phyloP scores from a whole-genome alignment of 2,113 vertebrate genomes.

The Neolamprologus modestus region DNA sequence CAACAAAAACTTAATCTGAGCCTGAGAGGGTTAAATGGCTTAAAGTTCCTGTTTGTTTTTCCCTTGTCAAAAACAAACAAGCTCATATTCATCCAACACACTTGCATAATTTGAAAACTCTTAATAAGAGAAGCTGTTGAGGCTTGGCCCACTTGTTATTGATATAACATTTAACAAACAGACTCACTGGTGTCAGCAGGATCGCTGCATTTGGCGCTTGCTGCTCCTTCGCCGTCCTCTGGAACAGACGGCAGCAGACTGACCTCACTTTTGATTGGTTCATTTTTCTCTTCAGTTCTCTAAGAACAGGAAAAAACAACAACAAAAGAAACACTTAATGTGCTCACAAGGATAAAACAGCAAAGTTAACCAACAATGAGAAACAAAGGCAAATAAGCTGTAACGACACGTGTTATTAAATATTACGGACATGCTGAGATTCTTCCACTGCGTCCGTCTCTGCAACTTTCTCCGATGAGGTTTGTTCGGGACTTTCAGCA shows the following conservation, averaged over 20 bases:
- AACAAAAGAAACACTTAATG: background rate
- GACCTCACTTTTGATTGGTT: background rate
- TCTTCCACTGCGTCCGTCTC: constrained; percentile 16
- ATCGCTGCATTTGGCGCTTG: background rate
- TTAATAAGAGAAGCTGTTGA: background rate
- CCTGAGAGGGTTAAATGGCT: background rate
- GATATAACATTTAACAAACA: background rate
- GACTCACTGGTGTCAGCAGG: background rate
- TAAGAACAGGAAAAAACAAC: background rate
- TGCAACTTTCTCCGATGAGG: background rate
- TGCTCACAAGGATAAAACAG: background rate
- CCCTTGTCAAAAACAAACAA: background rate
- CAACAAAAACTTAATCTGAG: background rate
- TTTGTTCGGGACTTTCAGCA: background rate
- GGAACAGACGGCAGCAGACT: background rate
- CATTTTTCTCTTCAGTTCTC: constrained; percentile 17
- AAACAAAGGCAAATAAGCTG: background rate
- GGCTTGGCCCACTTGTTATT: background rate
- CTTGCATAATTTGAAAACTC: background rate
- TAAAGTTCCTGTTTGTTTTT: background rate
- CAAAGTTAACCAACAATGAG: background rate
- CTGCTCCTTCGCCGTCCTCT: background rate
- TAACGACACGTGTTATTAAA: background rate
- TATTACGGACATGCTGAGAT: background rate
- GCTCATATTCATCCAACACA: background rate